These are phyloP conservation scores for Nasonovia ribisnigri DNA, from an alignment of 2,888 invertebrate genomes.

Conservation along the genomic window DNA sequence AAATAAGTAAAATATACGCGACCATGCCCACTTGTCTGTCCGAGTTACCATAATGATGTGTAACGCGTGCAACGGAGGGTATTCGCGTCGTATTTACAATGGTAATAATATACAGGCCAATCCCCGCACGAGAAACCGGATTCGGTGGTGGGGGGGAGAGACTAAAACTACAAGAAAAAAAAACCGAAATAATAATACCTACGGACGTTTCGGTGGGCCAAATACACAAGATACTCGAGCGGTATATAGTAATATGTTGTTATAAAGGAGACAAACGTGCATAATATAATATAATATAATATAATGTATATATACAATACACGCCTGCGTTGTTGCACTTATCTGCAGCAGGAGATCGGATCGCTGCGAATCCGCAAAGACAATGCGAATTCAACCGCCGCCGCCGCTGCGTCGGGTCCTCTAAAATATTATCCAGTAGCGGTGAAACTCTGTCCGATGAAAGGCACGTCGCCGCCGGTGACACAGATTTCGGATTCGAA, in stretches of 20 bases:
- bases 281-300: slow-evolving; percentile 15
- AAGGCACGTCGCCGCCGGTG: slow-evolving; percentile 20
- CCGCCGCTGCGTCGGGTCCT: neutral
- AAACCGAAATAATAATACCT: neutral
- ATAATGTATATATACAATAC: neutral
- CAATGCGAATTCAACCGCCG: slow-evolving; percentile 29
- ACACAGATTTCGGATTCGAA: slow-evolving; percentile 49
- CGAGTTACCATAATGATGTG: neutral
- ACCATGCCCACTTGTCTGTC: neutral
- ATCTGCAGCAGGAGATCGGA: slow-evolving; percentile 19
- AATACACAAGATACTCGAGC: neutral
- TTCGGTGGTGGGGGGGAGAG: neutral
- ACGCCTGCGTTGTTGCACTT: slow-evolving; percentile 3
- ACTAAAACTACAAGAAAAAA: neutral
- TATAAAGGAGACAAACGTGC: slow-evolving; percentile 5
- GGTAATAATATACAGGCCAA: neutral
- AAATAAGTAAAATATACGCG: neutral
- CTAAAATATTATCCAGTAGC: slow-evolving; percentile 26
- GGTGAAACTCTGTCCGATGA: slow-evolving; percentile 29
- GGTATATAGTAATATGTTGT: neutral
- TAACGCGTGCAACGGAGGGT: neutral
- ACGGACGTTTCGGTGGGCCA: neutral
- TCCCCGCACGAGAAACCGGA: neutral
- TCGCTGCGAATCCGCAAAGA: slow-evolving; percentile 12
- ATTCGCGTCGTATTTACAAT: neutral